Conservation (phyloP, 1,140 invertebrate genomes). For the Mesaphorura yosii region DNA sequence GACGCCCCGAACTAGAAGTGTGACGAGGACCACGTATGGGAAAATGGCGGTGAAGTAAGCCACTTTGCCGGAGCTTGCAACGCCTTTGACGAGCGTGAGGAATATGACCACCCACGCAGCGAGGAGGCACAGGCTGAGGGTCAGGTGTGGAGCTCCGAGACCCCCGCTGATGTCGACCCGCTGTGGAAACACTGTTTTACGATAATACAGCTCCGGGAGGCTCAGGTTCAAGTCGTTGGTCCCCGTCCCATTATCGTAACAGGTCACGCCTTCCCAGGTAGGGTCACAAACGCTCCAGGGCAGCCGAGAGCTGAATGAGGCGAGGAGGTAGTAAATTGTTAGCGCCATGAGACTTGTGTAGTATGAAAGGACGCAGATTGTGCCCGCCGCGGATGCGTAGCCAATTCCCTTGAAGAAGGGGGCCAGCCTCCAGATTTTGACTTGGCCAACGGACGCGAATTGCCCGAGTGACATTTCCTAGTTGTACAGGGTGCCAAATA, state of each 20-base stretch:
- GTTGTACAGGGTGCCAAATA: too few relatives aligned
- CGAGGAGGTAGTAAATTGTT: conserved; percentile 38
- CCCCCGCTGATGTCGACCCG: conserved; percentile 53
- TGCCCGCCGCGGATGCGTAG: conserved; percentile 35
- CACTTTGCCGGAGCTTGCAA: conserved; percentile 61
- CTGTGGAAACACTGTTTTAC: conserved; percentile 55
- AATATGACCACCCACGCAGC: conserved; percentile 65
- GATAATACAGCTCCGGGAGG: conserved; percentile 33
- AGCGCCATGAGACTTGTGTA: conserved; percentile 38
- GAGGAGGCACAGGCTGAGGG: conserved; percentile 59
- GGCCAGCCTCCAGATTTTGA: conserved; percentile 36
- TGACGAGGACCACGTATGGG: conserved; percentile 70
- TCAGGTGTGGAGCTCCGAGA: conserved; percentile 60
- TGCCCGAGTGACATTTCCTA: conserved; percentile 43
- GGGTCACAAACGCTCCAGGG: conserved; percentile 35
- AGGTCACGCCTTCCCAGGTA: conserved; percentile 29
- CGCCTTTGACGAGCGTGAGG: conserved; percentile 61
- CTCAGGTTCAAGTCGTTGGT: not conserved
- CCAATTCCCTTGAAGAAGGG: conserved; percentile 37
- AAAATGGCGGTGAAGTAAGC: conserved; percentile 54
- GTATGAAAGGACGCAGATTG: conserved; percentile 35
- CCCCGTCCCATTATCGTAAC: not conserved
- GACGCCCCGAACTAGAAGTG: conserved; percentile 55
- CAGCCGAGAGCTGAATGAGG: conserved; percentile 34
- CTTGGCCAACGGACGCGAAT: conserved; percentile 36